These are phyloP conservation scores for Ormyrus rosae DNA, from an alignment of 2,888 invertebrate species.

Conservation along the genomic window DNA sequence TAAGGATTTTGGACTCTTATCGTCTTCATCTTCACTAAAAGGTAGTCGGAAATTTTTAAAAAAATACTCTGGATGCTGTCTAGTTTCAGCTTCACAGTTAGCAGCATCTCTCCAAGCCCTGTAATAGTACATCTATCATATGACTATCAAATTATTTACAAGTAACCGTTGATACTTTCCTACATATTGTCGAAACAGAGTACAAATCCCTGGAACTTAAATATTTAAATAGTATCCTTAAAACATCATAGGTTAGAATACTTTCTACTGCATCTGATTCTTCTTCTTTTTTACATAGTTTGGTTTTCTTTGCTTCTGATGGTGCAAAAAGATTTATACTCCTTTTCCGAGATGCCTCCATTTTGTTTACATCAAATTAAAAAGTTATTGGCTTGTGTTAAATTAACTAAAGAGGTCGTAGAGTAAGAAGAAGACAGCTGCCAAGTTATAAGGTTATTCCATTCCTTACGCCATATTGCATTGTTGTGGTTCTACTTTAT, in stretches of 20 bases:
- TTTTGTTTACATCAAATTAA: constrained; percentile 14
- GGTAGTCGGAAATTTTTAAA: constrained; percentile 49
- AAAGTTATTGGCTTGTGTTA: too few species aligned
- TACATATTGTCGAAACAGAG: constrained; percentile 67
- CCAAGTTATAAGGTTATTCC: too few species aligned
- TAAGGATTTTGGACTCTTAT: constrained; percentile 40
- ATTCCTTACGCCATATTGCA: background rate
- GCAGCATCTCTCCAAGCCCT: constrained; percentile 66
- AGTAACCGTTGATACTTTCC: constrained; percentile 60
- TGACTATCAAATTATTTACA: background rate
- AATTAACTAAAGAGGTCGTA: too few species aligned
- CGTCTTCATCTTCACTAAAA: constrained; percentile 14
- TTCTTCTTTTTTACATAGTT: background rate
- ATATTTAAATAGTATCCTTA: constrained; percentile 68
- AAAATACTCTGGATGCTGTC: constrained; percentile 55
- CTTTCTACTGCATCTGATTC: constrained; percentile 6
- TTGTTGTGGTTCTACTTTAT: constrained; percentile 39
- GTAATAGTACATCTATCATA: constrained; percentile 15
- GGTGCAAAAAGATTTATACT: background rate
- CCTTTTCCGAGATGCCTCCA: constrained; percentile 41
- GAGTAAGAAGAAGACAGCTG: too few species aligned
- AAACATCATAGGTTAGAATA: constrained; percentile 68
- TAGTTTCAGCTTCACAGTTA: constrained; percentile 59
- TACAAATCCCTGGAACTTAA: constrained; percentile 65
- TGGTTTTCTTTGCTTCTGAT: background rate